Percentiles rank a stretch among this genome's conserved stretches.
Conservation (phyloP, 2,888 invertebrate genomes). For the Drosophila limbata region DNA sequence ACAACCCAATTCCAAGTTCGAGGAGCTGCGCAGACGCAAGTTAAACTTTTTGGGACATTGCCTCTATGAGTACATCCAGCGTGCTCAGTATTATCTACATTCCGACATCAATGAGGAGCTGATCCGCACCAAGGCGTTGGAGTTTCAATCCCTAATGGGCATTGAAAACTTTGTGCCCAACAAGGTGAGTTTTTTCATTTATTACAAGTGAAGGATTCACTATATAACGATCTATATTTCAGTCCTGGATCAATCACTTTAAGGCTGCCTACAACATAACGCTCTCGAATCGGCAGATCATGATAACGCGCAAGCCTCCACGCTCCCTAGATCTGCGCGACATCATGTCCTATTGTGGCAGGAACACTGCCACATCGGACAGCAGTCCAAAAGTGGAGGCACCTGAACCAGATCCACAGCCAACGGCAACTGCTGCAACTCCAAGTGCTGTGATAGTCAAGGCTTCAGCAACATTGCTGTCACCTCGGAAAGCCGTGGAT, state of each 20-base stretch:
- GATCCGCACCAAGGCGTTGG: constrained; percentile 75
- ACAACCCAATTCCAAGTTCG: constrained; percentile 52
- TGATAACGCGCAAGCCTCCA: constrained; percentile 73
- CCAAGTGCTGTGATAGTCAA: constrained; percentile 7
- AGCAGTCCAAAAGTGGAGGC: constrained; percentile 13
- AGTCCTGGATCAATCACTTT: constrained; percentile 81
- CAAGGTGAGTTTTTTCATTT: constrained; percentile 45
- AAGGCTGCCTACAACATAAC: constrained; percentile 79
- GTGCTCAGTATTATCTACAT: constrained; percentile 78
- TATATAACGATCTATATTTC: not conserved
- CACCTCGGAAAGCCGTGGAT: constrained; percentile 36
- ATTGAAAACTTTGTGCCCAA: constrained; percentile 76
- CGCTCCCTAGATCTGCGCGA: constrained; percentile 76
- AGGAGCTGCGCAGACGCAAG: constrained; percentile 74
- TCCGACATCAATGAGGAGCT: constrained; percentile 76
- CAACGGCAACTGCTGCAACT: not conserved
- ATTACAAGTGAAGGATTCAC: not conserved
- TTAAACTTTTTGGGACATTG: constrained; percentile 82
- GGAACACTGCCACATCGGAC: constrained; percentile 42
- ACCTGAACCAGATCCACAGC: not conserved
- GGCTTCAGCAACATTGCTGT: constrained; percentile 1
- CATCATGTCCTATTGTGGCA: constrained; percentile 80
- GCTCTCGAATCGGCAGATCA: constrained; percentile 78
- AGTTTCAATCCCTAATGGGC: constrained; percentile 74
- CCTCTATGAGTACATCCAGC: constrained; percentile 82